Evolutionary conservation across 2,888 invertebrate species (phyloP).

Genomic region (Morpho deidamia): DNA sequence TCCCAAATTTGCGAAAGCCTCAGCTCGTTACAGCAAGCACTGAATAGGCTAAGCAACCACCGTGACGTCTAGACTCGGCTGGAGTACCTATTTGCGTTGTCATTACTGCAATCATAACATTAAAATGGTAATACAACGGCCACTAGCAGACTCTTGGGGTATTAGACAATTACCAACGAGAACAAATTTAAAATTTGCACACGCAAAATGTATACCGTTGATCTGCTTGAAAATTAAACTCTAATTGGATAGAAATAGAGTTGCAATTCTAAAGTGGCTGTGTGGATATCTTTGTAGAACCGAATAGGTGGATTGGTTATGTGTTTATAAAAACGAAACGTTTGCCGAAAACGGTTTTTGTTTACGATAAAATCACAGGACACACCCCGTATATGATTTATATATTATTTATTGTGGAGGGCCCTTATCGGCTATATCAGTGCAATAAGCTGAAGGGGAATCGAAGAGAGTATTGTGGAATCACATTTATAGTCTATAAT

Average conservation of each 20-base stretch:
- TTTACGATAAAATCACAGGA: conserved; percentile 53
- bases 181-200: not conserved
- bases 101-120: conserved; percentile 58
- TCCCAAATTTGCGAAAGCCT: not conserved
- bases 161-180: conserved; percentile 52
- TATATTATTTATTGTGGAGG: conserved; percentile 47
- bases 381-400: conserved; percentile 47
- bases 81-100: conserved; percentile 55
- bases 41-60: conserved; percentile 29
- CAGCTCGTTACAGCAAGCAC: not conserved
- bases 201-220: not conserved
- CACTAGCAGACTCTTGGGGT: conserved; percentile 48
- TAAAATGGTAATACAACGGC: conserved; percentile 63
- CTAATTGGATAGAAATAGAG: not conserved
- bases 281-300: not conserved
- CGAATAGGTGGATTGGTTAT: conserved; percentile 20
- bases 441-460: conserved; percentile 23
- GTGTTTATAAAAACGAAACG: conserved; percentile 48
- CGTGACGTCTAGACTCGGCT: conserved; percentile 64
- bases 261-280: not conserved
- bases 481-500: not conserved
- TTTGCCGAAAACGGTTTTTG: conserved; percentile 41
- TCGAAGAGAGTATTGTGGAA: conserved; percentile 4
- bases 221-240: not conserved
- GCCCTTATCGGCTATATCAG: conserved; percentile 32